phyloP scores from a whole-genome alignment of 1,140 invertebrate species.

The Drosophila pseudoobscura region DNA sequence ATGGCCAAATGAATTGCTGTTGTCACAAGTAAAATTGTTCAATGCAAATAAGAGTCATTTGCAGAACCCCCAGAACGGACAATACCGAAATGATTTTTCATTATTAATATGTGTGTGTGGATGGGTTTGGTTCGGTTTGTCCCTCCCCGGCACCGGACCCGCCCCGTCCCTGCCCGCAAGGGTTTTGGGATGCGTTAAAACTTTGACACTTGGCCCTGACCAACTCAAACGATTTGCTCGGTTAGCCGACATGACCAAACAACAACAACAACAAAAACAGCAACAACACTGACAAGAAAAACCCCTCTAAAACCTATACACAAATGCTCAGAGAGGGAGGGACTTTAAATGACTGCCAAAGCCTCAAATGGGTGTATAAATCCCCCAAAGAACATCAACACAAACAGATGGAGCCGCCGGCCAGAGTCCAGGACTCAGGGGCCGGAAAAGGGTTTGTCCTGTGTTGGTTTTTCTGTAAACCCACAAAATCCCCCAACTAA shows the following conservation, averaged over 20 bases:
- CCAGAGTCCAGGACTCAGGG: neutral
- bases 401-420: conserved; percentile 1
- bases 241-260: conserved; percentile 56
- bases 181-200: conserved; percentile 50
- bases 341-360: conserved; percentile 65
- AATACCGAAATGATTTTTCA: conserved; percentile 39
- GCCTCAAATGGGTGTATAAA: conserved; percentile 53
- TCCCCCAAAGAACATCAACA: conserved; percentile 49
- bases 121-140: neutral
- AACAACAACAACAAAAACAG: conserved; percentile 35
- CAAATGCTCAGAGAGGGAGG: conserved; percentile 45
- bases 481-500: conserved; percentile 62
- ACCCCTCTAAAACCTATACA: conserved; percentile 55
- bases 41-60: conserved; percentile 45
- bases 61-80: conserved; percentile 7
- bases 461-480: conserved; percentile 25
- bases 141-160: too few species aligned
- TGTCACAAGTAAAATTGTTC: conserved; percentile 21
- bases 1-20: conserved; percentile 46
- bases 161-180: neutral
- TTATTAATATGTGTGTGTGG: conserved; percentile 37
- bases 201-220: conserved; percentile 73
- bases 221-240: conserved; percentile 74
- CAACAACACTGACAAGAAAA: conserved; percentile 39
- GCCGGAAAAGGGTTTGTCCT: conserved; percentile 40